Percentiles rank a stretch among this genome's conserved stretches.
phyloP scores from a whole-genome alignment of 2,797 vertebrate genomes.

The Moxostoma hubbsi region DNA sequence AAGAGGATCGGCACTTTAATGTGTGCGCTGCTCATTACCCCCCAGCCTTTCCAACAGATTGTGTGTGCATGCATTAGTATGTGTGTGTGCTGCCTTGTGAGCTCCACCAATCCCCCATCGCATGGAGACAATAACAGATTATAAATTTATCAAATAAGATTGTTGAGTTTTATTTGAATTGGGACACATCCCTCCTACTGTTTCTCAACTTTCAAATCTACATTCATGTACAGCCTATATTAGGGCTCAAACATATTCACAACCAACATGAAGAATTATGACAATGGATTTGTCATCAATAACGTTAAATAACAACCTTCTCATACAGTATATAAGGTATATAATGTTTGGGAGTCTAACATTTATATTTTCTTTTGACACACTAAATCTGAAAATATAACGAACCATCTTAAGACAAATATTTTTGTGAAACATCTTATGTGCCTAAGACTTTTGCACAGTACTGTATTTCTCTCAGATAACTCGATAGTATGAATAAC shows the following conservation, averaged over 20 bases:
- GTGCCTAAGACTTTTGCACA: no score
- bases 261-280: neutral
- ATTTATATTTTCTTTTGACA: no score
- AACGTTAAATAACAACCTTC: no score
- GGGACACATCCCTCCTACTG: slow-evolving; percentile 49
- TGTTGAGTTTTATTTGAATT: slow-evolving; percentile 66
- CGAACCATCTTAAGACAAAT: no score
- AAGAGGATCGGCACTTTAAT: slow-evolving; percentile 70
- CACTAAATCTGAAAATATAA: no score
- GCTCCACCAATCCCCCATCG: slow-evolving; percentile 63
- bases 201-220: slow-evolving; percentile 61
- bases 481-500: no score
- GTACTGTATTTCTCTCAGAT: no score
- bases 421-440: no score
- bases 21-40: slow-evolving; percentile 69
- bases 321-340: no score
- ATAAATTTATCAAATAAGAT: slow-evolving; percentile 57
- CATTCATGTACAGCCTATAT: slow-evolving; percentile 41
- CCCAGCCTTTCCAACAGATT: slow-evolving; percentile 62
- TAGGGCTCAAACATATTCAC: neutral
- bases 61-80: slow-evolving; percentile 52
- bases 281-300: neutral
- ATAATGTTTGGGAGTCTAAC: no score
- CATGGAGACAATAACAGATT: slow-evolving; percentile 67
- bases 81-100: slow-evolving; percentile 43